Base-by-base conservation (phyloP, 1,140 invertebrate genomes). In the Pseudomyrmex pallidus region DNA sequence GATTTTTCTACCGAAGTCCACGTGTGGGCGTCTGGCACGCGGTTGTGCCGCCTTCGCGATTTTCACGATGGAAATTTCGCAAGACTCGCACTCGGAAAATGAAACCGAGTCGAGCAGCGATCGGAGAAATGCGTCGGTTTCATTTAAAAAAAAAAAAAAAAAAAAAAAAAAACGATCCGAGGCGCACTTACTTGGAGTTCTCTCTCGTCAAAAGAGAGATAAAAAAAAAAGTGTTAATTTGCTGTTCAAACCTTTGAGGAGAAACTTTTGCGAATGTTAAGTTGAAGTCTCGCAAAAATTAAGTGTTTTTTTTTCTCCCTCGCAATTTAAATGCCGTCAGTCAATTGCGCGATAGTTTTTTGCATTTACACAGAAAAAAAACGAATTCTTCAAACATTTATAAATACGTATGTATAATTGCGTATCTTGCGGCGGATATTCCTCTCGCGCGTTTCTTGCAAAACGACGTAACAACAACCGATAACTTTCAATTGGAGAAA, bases 1-100 rank as follows among this genome's bases (percentile, higher is more conserved):
- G 20, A 68, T 74, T 61, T 35, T 85, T 82, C 61, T 62, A 13
- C 7, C 35, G 20, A 68, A 67, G 64, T 17, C n/a, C 15, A 61
- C n/a, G 20, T 20, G 5, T 35, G 5, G 35, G 35, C 35, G 10
- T 52, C 35, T 52, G 57, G 77, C 48, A 20, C 61, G n/a, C 62
- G 62, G 8, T 66, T 44, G 20, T 52, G 48, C 25, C 50, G 17
- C 25, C 61, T 77, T 67, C 63, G 50, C 35, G 25, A 67, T 67
- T 54, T 76, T 4, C 22, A n/a, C 62, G 46, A 46, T 13, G 25
- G 15, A 35, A 66, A 52, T 66, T 67, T 67, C 9, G 35, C 74
- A 56, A 67, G 50, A 77, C 74, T 77, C 52, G 7, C 15, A 35
- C 9, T 17, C 35, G 12, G 25, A 67, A 56, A 77, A 56, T 56